Evolutionary conservation across 2,888 invertebrate species (phyloP), one percentile per base, ranked within the genome.

Genomic region (Napeogenes inachia): DNA sequence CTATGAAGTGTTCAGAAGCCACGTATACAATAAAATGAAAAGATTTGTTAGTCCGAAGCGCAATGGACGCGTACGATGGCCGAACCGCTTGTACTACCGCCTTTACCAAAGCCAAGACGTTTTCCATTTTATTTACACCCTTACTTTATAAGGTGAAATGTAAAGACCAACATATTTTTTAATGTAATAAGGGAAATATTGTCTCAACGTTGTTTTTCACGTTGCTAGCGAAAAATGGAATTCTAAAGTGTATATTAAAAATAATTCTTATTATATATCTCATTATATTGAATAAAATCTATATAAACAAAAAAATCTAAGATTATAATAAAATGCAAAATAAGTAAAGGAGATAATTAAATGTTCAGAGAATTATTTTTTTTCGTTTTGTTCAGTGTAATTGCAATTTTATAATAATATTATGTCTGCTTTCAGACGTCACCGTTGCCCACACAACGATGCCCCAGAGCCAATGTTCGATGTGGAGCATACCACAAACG

Each of bases 361-460:
- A 47, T 13, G 2, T 47, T 13, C 1, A 6, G 2, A 4, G 4
- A 8, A 30, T 30, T 46, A 13, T n/a, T 30, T 30, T 30, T 30
- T 2, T 10, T 30, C 4, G 30, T 30, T 50, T 46, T 35, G n/a
- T 30, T n/a, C 42, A 13, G n/a, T 56, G 42, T 45, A 42, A 33
- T 55, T 57, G 21, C 21, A 70, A 42, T 71, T 72, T 69, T 38
- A 10, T 50, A 13, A 50, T 50, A 30, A 35, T 50, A n/a, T 50
- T 50, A n/a, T 50, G 10, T 12, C 21, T 50, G 21, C 65, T 92
- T 91, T 2, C 85, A 97, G 97, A 81, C 95, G 95, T 72, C 97
- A 97, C 88, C 94, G 95, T 76, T 97, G 97, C 86, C 93, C 95
- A 71, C 96, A 96, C 87, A 93, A 92, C 77, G 92, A 93, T 82